These are phyloP conservation scores for Drosophila athabasca DNA, from an alignment of 1,140 invertebrate genomes.

Conservation along the genomic window DNA sequence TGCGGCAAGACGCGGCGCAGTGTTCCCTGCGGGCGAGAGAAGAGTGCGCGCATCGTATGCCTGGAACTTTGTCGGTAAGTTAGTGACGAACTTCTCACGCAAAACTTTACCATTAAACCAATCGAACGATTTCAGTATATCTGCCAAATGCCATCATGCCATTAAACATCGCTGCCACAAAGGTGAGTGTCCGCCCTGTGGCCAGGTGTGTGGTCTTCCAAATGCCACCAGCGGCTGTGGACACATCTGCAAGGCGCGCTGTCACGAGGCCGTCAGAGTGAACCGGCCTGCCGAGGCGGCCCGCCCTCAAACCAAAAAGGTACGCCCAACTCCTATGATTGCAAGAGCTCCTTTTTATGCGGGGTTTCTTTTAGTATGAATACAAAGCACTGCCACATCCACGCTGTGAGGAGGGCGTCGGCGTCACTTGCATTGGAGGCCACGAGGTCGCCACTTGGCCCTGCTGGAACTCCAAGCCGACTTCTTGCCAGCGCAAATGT, in stretches of 20 bases:
- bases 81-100: neutral
- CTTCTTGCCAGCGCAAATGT: constrained; percentile 88
- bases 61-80: constrained; percentile 86
- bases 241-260: constrained; percentile 90
- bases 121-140: constrained; percentile 84
- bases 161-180: constrained; percentile 94
- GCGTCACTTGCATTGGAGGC: constrained; percentile 91
- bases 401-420: constrained; percentile 88
- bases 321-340: neutral
- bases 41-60: constrained; percentile 90
- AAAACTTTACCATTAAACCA: neutral
- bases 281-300: constrained; percentile 25
- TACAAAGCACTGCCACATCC: constrained; percentile 88
- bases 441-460: constrained; percentile 91
- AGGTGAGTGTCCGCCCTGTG: constrained; percentile 93
- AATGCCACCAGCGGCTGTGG: constrained; percentile 87
- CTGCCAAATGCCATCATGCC: constrained; percentile 91
- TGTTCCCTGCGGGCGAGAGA: constrained; percentile 94
- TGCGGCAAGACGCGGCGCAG: constrained; percentile 92
- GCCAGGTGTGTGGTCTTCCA: constrained; percentile 87
- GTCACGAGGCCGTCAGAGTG: constrained; percentile 92
- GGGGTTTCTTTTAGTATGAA: constrained; percentile 84
- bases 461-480: constrained; percentile 89
- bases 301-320: constrained; percentile 42
- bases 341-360: neutral